These are phyloP conservation scores for Napeogenes sylphis DNA, from an alignment of 2,888 invertebrate species.

Conservation along the genomic window DNA sequence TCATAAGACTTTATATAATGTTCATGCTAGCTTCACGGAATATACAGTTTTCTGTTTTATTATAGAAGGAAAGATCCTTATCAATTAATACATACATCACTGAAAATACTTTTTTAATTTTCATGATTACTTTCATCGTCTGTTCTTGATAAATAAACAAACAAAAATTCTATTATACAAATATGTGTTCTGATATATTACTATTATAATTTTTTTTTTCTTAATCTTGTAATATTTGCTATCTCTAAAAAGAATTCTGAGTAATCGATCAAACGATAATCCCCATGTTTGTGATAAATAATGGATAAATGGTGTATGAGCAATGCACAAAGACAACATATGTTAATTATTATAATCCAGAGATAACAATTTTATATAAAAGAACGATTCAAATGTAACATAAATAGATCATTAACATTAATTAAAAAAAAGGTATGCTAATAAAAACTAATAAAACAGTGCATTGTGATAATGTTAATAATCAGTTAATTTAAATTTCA, in stretches of 20 bases:
- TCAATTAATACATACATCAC: no score
- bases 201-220: no score
- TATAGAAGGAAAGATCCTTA: no score
- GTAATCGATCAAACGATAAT: constrained; percentile 10
- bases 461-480: background rate
- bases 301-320: background rate
- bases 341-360: background rate
- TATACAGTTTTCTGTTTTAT: no score
- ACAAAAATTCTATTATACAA: no score
- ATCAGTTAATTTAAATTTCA: background rate
- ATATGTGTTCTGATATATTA: no score
- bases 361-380: constrained; percentile 11
- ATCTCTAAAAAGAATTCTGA: background rate
- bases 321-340: background rate
- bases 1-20: no score
- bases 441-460: background rate
- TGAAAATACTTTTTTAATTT: no score
- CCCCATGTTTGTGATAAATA: background rate
- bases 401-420: background rate
- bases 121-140: no score
- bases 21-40: no score
- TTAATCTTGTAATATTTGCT: no score
- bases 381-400: background rate
- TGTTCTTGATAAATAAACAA: no score
- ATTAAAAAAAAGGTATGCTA: constrained; percentile 9